A percentile compares a stretch with the other conserved stretches of the same genome.
Conservation (phyloP, 53 echinoderm and acorn worm species). For the Glandiceps talaboti region DNA sequence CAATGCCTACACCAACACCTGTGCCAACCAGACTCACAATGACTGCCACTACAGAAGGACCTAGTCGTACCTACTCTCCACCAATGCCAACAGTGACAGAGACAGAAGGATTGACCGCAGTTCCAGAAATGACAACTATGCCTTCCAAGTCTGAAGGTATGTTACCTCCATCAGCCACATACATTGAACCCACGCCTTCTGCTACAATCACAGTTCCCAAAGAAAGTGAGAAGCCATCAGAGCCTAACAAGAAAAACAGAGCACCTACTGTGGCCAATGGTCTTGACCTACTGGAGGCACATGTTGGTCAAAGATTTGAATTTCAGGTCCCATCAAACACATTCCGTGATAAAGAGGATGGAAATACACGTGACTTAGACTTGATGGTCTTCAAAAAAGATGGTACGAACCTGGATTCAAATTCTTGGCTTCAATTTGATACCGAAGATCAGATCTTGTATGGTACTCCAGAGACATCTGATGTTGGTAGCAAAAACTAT, state of each 20-base stretch:
- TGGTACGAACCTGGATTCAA: slow-evolving; percentile 22
- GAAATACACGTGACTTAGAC: slow-evolving; percentile 52
- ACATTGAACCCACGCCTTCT: background rate
- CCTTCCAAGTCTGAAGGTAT: slow-evolving; percentile 10
- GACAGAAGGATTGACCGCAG: slow-evolving; percentile 6
- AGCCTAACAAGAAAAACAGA: slow-evolving; percentile 17
- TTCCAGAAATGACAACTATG: slow-evolving; percentile 23
- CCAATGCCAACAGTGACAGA: slow-evolving; percentile 39
- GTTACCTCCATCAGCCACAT: background rate
- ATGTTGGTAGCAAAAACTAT: slow-evolving; percentile 19
- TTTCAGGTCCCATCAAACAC: slow-evolving; percentile 59
- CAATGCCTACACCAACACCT: slow-evolving; percentile 51
- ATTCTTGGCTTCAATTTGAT: slow-evolving; percentile 81
- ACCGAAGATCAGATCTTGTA: slow-evolving; percentile 48
- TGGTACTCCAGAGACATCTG: slow-evolving; percentile 43
- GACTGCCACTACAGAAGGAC: slow-evolving; percentile 10
- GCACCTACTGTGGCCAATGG: slow-evolving; percentile 19
- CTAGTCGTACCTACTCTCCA: slow-evolving; percentile 34
- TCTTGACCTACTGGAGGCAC: slow-evolving; percentile 42
- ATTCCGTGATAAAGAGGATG: slow-evolving; percentile 84
- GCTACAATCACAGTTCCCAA: slow-evolving; percentile 12
- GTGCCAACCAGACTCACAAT: slow-evolving; percentile 19
- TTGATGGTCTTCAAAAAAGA: slow-evolving; percentile 32
- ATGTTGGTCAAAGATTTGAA: slow-evolving; percentile 36
- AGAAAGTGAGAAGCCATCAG: slow-evolving; percentile 22